These are phyloP conservation scores for Masnerella sp. DNA, from an alignment of 2,888 invertebrate genomes.

Conservation along the genomic window DNA sequence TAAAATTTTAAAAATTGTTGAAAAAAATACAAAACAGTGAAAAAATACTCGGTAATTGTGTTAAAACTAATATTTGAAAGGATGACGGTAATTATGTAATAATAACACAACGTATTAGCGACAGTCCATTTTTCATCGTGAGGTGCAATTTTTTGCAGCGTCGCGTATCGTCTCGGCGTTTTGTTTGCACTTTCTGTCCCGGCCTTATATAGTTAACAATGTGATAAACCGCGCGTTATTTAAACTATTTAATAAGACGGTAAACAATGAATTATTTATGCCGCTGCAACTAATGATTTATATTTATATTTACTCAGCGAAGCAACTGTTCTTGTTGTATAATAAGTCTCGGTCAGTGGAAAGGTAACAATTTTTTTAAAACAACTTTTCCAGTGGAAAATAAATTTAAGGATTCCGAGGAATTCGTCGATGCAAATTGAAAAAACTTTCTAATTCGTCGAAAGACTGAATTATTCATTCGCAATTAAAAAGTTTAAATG, in stretches of 20 bases:
- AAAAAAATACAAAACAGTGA: no score
- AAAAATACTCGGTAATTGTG: constrained; percentile 3
- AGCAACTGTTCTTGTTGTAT: no score
- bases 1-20: neutral
- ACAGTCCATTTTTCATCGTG: constrained; percentile 9
- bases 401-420: no score
- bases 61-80: neutral
- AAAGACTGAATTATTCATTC: no score
- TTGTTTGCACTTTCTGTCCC: constrained; percentile 23
- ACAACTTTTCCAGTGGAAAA: no score
- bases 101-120: constrained; percentile 3
- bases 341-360: no score
- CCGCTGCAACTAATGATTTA: neutral
- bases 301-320: constrained; percentile 11
- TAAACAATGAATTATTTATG: constrained; percentile 28
- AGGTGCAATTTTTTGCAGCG: constrained; percentile 6
- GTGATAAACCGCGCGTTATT: constrained; percentile 12
- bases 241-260: neutral
- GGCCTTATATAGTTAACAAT: constrained; percentile 4
- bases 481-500: no score
- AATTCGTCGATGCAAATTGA: no score
- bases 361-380: no score
- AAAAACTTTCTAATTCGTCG: no score
- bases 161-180: neutral
- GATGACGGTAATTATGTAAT: constrained; percentile 6